A percentile compares a stretch with the other conserved stretches of the same genome.
Evolutionary conservation across 2,888 invertebrate species (phyloP).

Genomic region (Dynastes tityus): DNA sequence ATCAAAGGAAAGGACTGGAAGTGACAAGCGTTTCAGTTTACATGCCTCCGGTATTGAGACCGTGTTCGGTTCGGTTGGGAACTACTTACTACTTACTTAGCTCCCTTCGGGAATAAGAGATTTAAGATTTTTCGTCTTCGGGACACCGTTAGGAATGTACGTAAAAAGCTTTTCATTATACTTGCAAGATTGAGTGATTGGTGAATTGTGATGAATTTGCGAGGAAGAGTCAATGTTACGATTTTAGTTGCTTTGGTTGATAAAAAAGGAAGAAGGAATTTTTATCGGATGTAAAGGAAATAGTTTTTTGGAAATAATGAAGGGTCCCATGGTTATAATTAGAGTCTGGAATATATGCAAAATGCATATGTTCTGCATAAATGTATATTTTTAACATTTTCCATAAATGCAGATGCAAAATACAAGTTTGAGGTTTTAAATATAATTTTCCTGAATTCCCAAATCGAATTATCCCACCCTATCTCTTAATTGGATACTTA

Average conservation of each 20-base stretch:
- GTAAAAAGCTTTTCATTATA: constrained; percentile 26
- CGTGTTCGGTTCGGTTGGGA: constrained; percentile 6
- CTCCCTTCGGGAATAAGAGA: background rate
- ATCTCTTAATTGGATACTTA: too few relatives aligned
- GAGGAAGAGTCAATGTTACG: background rate
- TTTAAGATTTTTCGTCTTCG: background rate
- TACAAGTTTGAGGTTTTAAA: too few relatives aligned
- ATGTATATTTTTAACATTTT: too few relatives aligned
- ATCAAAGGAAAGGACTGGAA: constrained; percentile 57
- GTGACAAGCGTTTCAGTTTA: constrained; percentile 55
- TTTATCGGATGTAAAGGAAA: too few relatives aligned
- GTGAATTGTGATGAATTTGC: background rate
- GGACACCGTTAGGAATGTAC: background rate
- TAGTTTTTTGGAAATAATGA: too few relatives aligned
- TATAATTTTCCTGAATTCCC: too few relatives aligned
- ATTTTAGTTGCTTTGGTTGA: background rate
- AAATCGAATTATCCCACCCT: too few relatives aligned
- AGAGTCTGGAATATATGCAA: too few relatives aligned
- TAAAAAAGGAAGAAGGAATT: too few relatives aligned
- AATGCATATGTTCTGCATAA: too few relatives aligned
- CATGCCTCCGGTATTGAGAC: constrained; percentile 1
- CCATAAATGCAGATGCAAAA: too few relatives aligned
- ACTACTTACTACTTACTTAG: background rate
- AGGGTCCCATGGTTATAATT: too few relatives aligned
- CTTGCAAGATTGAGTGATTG: constrained; percentile 10